Percentiles rank a stretch among this genome's conserved stretches.
phyloP scores from a whole-genome alignment of 1,140 invertebrate species.

The Cepaea nemoralis region DNA sequence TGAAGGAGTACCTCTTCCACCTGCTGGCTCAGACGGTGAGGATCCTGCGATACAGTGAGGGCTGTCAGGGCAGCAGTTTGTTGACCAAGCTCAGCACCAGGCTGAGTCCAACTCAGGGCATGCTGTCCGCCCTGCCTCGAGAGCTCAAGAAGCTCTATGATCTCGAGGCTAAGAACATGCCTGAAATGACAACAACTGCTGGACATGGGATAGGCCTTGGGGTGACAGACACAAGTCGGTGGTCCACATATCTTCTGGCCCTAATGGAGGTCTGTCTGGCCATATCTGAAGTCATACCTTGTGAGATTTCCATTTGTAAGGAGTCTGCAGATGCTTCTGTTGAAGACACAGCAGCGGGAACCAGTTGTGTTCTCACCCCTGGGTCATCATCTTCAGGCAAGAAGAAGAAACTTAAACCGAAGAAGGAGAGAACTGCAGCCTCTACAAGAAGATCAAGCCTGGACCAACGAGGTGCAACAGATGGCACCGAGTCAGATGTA shows the following conservation, averaged over 20 bases:
- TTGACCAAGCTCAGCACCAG: conserved; percentile 58
- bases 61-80: conserved; percentile 48
- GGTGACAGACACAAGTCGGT: conserved; percentile 62
- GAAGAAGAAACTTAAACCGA: conserved; percentile 70
- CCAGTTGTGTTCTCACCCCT: conserved; percentile 42
- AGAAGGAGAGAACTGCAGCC: conserved; percentile 57
- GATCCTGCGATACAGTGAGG: conserved; percentile 59
- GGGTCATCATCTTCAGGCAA: conserved; percentile 56
- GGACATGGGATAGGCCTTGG: conserved; percentile 64
- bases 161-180: conserved; percentile 60
- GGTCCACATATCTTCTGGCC: conserved; percentile 70
- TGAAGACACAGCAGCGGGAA: conserved; percentile 44
- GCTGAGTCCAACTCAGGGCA: conserved; percentile 59
- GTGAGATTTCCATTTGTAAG: conserved; percentile 36
- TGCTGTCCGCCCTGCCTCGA: conserved; percentile 62
- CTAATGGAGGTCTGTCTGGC: conserved; percentile 68
- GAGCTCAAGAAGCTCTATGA: conserved; percentile 69
- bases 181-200: conserved; percentile 47
- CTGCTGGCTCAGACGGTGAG: conserved; percentile 68
- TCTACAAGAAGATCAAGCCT: conserved; percentile 33
- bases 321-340: conserved; percentile 35
- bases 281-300: conserved; percentile 65
- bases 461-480: conserved; percentile 46
- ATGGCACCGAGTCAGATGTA: conserved; percentile 41
- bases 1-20: conserved; percentile 71